Percentiles rank a stretch among this genome's conserved stretches.
phyloP scores from a whole-genome alignment of 2,113 vertebrate genomes.

The Terrapene triunguis region DNA sequence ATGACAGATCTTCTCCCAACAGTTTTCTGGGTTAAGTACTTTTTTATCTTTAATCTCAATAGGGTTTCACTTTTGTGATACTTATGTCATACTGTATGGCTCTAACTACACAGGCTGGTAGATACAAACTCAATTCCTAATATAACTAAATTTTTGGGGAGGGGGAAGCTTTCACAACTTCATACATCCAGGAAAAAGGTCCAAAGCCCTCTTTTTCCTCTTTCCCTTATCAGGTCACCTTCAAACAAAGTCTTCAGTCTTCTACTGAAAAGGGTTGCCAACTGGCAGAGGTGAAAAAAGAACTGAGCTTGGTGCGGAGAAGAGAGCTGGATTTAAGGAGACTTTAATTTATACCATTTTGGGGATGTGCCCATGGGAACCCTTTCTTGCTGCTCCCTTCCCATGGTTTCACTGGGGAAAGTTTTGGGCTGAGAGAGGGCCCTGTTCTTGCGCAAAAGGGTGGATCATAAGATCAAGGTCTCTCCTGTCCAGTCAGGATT shows the following conservation, averaged over 20 bases:
- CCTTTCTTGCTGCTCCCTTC: not conserved
- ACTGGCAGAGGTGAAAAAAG: not conserved
- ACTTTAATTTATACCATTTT: not conserved
- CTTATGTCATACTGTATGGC: not conserved
- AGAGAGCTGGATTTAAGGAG: not conserved
- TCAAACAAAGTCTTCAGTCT: no score
- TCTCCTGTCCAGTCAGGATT: fast-evolving
- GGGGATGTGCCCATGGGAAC: not conserved
- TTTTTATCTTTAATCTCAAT: not conserved
- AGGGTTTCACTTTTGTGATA: not conserved
- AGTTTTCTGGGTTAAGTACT: not conserved
- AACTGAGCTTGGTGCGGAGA: not conserved
- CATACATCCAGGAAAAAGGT: not conserved
- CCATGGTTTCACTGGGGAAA: not conserved
- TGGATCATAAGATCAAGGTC: not conserved
- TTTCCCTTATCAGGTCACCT: no score
- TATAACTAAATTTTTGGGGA: not conserved
- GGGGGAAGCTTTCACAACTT: not conserved
- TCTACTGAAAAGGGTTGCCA: not conserved
- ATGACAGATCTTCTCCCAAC: not conserved
- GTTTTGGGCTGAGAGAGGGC: not conserved
- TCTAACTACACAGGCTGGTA: not conserved
- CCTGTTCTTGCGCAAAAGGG: not conserved
- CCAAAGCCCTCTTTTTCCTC: no score
- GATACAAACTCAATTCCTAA: not conserved